Conservation (phyloP, 1,140 invertebrate genomes). For the Aphis gossypii region DNA sequence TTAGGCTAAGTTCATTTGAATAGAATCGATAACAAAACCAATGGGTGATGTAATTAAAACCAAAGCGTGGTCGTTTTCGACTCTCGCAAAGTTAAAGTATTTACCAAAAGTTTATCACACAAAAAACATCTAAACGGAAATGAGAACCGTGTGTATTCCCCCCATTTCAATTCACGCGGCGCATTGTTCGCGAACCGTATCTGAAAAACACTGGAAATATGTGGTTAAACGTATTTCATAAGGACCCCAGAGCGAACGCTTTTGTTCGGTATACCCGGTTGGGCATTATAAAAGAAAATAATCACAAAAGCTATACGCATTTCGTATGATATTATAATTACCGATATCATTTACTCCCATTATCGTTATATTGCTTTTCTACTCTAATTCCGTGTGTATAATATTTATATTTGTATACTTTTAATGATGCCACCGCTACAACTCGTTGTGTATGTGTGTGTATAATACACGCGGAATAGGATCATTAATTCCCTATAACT, state of each 20-base stretch:
- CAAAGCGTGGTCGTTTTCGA: not conserved
- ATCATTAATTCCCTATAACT: not conserved
- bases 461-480: not conserved
- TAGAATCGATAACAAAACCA: slow-evolving; percentile 23
- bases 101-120: slow-evolving; percentile 31
- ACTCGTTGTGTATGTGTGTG: too few relatives aligned
- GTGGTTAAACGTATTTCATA: slow-evolving; percentile 18
- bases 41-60: slow-evolving; percentile 2
- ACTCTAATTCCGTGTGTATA: not conserved
- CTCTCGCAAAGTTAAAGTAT: slow-evolving; percentile 31
- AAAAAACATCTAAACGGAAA: slow-evolving; percentile 36
- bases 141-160: not conserved
- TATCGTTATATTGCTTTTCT: not conserved
- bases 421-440: not conserved
- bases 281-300: not conserved
- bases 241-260: not conserved
- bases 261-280: not conserved
- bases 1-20: slow-evolving; percentile 29
- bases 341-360: slow-evolving; percentile 6
- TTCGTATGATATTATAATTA: not conserved
- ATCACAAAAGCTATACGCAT: not conserved
- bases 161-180: not conserved
- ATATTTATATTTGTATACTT: not conserved
- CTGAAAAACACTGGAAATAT: not conserved
- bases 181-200: slow-evolving; percentile 20